A percentile compares a stretch with the other conserved stretches of the same genome.
Conservation (phyloP, 1,140 invertebrate species). For the Panagrolaimus sp. region DNA sequence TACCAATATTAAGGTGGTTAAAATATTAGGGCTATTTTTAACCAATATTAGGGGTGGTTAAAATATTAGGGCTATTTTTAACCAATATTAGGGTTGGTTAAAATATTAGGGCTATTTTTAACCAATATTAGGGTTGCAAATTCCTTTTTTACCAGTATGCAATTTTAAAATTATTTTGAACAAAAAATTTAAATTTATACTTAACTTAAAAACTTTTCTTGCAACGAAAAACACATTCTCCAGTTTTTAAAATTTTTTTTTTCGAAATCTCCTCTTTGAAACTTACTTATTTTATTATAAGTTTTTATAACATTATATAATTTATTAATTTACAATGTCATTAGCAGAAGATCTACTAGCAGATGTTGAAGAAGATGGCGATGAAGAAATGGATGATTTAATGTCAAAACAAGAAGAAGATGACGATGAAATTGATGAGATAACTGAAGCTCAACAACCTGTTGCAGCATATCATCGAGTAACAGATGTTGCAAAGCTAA, state of each 20-base stretch:
- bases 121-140: too few relatives aligned
- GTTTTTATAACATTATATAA: too few relatives aligned
- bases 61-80: too few relatives aligned
- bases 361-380: conserved; percentile 53
- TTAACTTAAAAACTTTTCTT: background rate
- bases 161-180: background rate
- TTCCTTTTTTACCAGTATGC: too few relatives aligned
- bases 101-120: too few relatives aligned
- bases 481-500: conserved; percentile 48
- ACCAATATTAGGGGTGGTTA: too few relatives aligned
- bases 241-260: background rate
- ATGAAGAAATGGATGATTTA: conserved; percentile 47
- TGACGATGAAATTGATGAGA: conserved; percentile 49
- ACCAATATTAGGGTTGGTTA: too few relatives aligned
- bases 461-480: conserved; percentile 34
- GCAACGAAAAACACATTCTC: background rate
- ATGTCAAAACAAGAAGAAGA: conserved; percentile 44
- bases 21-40: too few relatives aligned
- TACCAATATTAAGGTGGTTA: too few relatives aligned
- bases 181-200: background rate
- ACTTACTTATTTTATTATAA: too few relatives aligned
- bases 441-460: conserved; percentile 38
- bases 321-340: conserved; percentile 43
- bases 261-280: too few relatives aligned
- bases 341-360: conserved; percentile 56